Conservation (phyloP, 2,888 invertebrate genomes). For the Lamproptera curius region DNA sequence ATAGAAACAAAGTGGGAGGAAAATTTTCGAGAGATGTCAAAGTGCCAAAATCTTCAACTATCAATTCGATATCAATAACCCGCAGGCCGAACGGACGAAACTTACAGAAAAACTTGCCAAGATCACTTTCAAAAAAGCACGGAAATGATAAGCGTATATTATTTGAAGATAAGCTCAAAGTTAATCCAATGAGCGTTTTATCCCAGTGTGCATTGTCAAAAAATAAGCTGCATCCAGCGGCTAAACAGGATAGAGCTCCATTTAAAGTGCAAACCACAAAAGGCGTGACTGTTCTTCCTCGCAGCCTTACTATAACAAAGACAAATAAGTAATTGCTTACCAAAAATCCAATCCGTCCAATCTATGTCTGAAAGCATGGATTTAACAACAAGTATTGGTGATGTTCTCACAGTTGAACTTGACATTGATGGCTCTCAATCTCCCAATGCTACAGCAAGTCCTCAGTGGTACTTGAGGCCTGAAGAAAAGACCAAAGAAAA, state of each 20-base stretch:
- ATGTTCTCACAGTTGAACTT: slow-evolving; percentile 52
- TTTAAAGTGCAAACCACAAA: slow-evolving; percentile 30
- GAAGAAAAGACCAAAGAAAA: slow-evolving; percentile 40
- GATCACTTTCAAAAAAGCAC: slow-evolving; percentile 14
- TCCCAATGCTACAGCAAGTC: slow-evolving; percentile 35
- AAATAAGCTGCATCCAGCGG: slow-evolving; percentile 26
- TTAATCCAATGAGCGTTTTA: slow-evolving; percentile 33
- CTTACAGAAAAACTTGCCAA: slow-evolving; percentile 21
- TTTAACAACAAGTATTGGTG: slow-evolving; percentile 18
- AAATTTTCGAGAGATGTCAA: slow-evolving; percentile 8
- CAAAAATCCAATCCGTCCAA: neutral
- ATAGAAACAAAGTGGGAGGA: slow-evolving; percentile 32
- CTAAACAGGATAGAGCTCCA: slow-evolving; percentile 26
- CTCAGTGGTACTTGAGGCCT: slow-evolving; percentile 66
- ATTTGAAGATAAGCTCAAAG: slow-evolving; percentile 24
- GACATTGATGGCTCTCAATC: slow-evolving; percentile 48
- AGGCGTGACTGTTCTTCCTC: slow-evolving; percentile 44
- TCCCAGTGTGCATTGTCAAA: slow-evolving; percentile 25
- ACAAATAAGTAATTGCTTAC: slow-evolving; percentile 21
- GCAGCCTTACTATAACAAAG: slow-evolving; percentile 53
- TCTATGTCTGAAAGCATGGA: no score
- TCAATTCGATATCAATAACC: slow-evolving; percentile 35
- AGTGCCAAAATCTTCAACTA: slow-evolving; percentile 21
- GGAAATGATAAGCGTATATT: slow-evolving; percentile 21
- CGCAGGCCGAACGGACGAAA: slow-evolving; percentile 36